Conservation (phyloP, 2,797 vertebrate genomes). For the Enteromius trimaculatus region DNA sequence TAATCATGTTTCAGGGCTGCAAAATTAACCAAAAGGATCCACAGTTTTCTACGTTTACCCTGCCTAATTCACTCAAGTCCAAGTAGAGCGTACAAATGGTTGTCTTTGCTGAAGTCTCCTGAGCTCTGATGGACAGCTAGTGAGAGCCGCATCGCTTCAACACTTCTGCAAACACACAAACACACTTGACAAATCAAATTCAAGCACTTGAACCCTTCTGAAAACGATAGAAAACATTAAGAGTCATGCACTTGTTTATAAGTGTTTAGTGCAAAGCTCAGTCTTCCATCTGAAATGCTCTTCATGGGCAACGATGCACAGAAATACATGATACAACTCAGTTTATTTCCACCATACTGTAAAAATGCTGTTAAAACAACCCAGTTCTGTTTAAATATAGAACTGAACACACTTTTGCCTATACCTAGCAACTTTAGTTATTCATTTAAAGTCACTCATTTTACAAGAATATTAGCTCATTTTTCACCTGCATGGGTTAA, state of each 20-base stretch:
- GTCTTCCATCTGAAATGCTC: background rate
- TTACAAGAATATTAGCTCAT: background rate
- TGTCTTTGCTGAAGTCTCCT: slow-evolving; percentile 9
- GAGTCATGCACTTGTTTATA: background rate
- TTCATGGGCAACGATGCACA: background rate
- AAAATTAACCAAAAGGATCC: background rate
- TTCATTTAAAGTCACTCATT: background rate
- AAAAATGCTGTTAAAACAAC: background rate
- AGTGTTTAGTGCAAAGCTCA: background rate
- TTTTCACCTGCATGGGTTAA: background rate
- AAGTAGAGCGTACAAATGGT: background rate
- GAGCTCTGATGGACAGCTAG: slow-evolving; percentile 20
- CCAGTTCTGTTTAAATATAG: background rate
- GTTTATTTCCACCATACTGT: background rate
- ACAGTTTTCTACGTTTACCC: background rate
- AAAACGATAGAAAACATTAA: background rate
- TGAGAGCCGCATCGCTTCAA: background rate
- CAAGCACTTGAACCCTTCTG: background rate
- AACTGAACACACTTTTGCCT: background rate
- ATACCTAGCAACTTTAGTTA: background rate
- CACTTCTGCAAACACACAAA: background rate
- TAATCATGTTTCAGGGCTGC: slow-evolving; percentile 11
- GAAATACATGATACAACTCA: background rate
- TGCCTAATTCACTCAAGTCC: background rate
- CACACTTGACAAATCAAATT: background rate